Evolutionary conservation across 2,113 vertebrate genomes (phyloP).

Genomic region (Chlorodrepanis virens): DNA sequence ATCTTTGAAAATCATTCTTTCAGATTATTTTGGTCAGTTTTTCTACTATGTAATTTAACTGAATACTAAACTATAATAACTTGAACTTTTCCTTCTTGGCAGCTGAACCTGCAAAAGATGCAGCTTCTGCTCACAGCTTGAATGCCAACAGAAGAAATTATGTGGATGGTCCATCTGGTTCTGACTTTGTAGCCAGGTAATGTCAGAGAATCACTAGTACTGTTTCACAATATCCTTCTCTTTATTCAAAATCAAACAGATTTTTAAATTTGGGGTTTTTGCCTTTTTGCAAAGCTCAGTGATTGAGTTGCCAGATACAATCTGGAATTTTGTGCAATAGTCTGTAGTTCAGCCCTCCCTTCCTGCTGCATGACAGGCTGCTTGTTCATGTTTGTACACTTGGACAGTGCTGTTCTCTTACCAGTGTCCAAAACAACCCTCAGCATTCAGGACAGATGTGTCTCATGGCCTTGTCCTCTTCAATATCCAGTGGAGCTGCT

Average conservation of each 20-base stretch:
- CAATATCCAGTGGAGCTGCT: neutral
- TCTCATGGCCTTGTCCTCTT: neutral
- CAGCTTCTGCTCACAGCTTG: slow-evolving; percentile 75
- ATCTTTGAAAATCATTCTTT: neutral
- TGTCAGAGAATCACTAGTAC: neutral
- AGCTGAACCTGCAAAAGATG: slow-evolving; percentile 74
- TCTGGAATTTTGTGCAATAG: neutral
- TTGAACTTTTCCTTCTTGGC: slow-evolving; percentile 22
- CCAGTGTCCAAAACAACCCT: neutral
- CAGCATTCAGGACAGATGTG: neutral
- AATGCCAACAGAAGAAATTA: slow-evolving; percentile 83
- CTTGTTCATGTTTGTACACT: neutral
- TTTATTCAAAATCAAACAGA: neutral
- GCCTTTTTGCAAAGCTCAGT: neutral
- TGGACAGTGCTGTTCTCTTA: neutral
- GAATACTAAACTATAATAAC: neutral
- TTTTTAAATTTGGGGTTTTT: neutral
- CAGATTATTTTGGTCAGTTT: neutral
- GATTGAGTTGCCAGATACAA: neutral
- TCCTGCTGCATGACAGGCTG: neutral
- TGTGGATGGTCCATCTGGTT: slow-evolving; percentile 70
- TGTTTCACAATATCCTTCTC: neutral
- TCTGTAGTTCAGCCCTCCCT: neutral
- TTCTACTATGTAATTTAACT: neutral
- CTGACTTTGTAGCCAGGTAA: slow-evolving; percentile 69